phyloP scores from a whole-genome alignment of 2,888 invertebrate species.

The Chorisops tibialis region DNA sequence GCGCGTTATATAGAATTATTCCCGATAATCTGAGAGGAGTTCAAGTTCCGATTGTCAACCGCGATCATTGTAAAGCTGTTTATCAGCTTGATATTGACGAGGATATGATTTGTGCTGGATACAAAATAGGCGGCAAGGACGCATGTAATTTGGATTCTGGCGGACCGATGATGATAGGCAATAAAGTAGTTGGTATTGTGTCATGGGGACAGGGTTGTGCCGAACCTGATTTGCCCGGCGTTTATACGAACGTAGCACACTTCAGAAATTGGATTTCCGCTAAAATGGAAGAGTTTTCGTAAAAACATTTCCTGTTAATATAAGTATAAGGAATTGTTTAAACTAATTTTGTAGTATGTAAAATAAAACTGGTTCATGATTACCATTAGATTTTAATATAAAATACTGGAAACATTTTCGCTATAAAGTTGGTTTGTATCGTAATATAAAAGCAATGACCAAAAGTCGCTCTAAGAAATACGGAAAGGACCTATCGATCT shows the following conservation, averaged over 20 bases:
- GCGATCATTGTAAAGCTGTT: background rate
- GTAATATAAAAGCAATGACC: no score
- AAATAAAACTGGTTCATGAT: no score
- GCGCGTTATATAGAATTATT: background rate
- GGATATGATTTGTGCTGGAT: constrained; percentile 28
- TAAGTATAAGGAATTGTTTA: no score
- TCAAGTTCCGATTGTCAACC: constrained; percentile 2
- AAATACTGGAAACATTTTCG: no score
- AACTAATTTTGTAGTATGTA: no score
- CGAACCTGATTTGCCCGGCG: constrained; percentile 18
- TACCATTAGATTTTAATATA: no score
- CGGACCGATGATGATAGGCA: constrained; percentile 3
- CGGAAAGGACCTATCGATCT: no score
- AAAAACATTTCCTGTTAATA: no score
- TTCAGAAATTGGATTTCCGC: background rate
- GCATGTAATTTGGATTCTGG: constrained; percentile 20
- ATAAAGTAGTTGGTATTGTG: constrained; percentile 15
- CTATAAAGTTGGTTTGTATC: no score
- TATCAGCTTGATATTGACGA: background rate
- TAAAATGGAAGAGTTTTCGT: background rate
- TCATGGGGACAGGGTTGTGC: constrained; percentile 24
- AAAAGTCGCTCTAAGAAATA: no score
- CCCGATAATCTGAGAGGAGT: constrained; percentile 6
- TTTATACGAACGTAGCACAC: constrained; percentile 16
- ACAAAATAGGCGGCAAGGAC: background rate